These are phyloP conservation scores for Caenorhabditis drosophilae DNA, from an alignment of 2,888 invertebrate species.

Conservation along the genomic window DNA sequence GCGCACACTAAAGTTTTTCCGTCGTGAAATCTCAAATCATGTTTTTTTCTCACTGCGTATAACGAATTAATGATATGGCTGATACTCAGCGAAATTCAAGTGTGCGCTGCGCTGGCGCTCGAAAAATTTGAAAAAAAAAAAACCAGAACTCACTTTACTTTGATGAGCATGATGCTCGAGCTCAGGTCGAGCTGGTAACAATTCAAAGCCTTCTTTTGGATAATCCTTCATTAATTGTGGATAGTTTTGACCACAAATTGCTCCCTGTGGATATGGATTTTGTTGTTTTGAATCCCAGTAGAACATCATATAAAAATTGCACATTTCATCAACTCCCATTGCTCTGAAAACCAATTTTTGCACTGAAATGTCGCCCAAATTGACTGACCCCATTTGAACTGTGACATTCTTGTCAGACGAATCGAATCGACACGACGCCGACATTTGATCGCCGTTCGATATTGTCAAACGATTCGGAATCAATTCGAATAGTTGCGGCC, in stretches of 20 bases:
- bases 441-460: conserved; percentile 72
- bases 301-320: conserved; percentile 73
- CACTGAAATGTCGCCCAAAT: background rate
- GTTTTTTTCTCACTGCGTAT: no score
- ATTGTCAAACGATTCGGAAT: conserved; percentile 70
- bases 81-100: no score
- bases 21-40: no score
- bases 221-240: conserved; percentile 44
- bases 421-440: conserved; percentile 74
- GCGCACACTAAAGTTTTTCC: no score
- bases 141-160: conserved; percentile 21
- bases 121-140: no score
- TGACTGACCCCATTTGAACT: conserved; percentile 72
- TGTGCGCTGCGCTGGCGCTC: no score
- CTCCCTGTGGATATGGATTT: conserved; percentile 68
- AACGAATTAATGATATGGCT: no score
- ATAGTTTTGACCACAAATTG: conserved; percentile 44
- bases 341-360: conserved; percentile 60
- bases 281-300: conserved; percentile 69
- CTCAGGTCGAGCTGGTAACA: conserved; percentile 62
- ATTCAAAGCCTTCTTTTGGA: conserved; percentile 48
- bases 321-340: conserved; percentile 73
- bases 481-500: conserved; percentile 76
- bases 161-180: conserved; percentile 71
- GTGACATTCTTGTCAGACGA: conserved; percentile 70